These are phyloP conservation scores for Drosophila ustulata DNA, from an alignment of 2,888 invertebrate species.

Conservation along the genomic window DNA sequence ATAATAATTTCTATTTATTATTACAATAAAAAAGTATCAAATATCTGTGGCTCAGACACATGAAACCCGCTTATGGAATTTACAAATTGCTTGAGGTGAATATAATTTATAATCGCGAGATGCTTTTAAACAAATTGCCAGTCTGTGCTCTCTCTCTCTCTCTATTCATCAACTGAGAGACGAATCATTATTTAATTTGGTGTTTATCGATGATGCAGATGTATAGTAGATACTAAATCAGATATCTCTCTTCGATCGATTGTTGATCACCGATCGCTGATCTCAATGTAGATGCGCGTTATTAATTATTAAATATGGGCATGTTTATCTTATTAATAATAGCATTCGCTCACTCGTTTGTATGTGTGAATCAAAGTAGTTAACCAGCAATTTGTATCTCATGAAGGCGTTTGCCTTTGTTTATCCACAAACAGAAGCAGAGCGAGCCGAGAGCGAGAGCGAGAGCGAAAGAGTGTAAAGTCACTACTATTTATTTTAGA, in stretches of 20 bases:
- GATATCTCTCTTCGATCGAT: conserved; percentile 27
- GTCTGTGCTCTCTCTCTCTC: neutral
- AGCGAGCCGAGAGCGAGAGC: neutral
- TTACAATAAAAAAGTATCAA: neutral
- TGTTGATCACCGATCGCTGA: neutral
- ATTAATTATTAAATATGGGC: conserved; percentile 55
- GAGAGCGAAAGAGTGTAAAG: neutral
- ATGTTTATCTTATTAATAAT: conserved; percentile 14
- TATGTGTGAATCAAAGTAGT: conserved; percentile 1
- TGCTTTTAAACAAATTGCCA: conserved; percentile 2
- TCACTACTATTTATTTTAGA: neutral
- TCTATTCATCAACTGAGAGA: neutral
- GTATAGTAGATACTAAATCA: conserved; percentile 21
- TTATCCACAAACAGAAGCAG: conserved; percentile 1
- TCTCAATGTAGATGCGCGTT: conserved; percentile 35
- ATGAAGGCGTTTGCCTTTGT: conserved; percentile 52
- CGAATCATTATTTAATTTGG: conserved; percentile 22
- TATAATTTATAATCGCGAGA: conserved; percentile 6
- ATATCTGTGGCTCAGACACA: neutral
- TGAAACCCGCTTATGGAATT: neutral
- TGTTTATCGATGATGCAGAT: conserved; percentile 29
- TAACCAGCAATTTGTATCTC: conserved; percentile 29
- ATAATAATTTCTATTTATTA: too few species aligned
- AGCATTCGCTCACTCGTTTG: conserved; percentile 9
- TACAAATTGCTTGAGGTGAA: neutral